Base-by-base conservation (phyloP, 2,113 vertebrate genomes). In the Rhadina sibilatrix region DNA sequence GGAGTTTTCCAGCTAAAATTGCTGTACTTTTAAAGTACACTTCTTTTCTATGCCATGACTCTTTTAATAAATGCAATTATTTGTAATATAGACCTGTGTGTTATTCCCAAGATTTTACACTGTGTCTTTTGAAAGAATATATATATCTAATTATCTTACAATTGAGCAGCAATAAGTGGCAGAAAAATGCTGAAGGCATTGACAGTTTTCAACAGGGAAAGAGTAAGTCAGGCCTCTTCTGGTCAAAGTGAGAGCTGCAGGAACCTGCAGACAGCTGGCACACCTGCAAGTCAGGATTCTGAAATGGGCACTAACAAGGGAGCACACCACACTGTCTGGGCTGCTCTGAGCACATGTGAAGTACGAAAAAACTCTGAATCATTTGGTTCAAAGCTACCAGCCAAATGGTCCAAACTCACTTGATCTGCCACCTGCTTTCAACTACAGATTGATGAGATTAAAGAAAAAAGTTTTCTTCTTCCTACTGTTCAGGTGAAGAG, bases 201-300 rank as follows among this genome's bases (percentile, higher is more conserved):
- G 94, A 23, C 37, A 53, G 24, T 79, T 85, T 93, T 93, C 65
- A 82, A 10, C 3, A 72, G 12, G 17, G 60, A 92, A 94, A 94
- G 93, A 84, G 74, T 69, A 96, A 96, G 94, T 91, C 70, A 59
- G 95, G 91, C 96, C 83, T 94, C 95, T 96, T 87, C 91, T 97
- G 95, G 94, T 59, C 78, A 94, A 68, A 94, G n/a, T 11, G 74
- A 76, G 93, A 93, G 89, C 59, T 97, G 93, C 95, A 96, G 80
- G 89, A 68, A 68, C 40, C 59, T 53, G 66, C 44, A 83, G 49
- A 30, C 40, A 87, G 40, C 31, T 49, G 81, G n/a, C 31, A 72
- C 50, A 56, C 23, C 37, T 70, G 50, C 42, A 72, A 6, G 30
- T 17, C 71, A 49, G 27, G 23, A 65, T 60, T 53, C 57, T 76